Conservation (phyloP, 1,140 invertebrate genomes). For the Neodiprion virginianus region DNA sequence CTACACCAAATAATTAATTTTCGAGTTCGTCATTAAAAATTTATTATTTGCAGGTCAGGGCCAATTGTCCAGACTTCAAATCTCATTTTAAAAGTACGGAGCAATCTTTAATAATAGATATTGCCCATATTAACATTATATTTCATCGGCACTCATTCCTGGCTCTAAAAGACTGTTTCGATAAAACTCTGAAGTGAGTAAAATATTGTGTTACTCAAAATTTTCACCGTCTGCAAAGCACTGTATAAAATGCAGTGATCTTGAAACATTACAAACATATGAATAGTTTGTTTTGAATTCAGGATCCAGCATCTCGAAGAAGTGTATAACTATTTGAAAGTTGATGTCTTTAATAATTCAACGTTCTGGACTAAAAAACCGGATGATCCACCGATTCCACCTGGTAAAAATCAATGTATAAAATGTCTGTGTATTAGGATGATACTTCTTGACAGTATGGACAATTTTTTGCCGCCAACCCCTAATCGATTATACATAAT, state of each 20-base stretch:
- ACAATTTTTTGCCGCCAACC: background rate
- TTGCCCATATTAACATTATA: slow-evolving; percentile 70
- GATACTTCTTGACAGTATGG: background rate
- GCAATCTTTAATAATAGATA: slow-evolving; percentile 76
- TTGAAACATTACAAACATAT: slow-evolving; percentile 17
- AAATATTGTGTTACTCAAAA: too few relatives aligned
- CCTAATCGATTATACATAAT: background rate
- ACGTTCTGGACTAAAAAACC: slow-evolving; percentile 48
- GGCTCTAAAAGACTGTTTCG: slow-evolving; percentile 67
- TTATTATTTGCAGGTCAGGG: slow-evolving; percentile 66
- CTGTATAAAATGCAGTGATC: slow-evolving; percentile 30
- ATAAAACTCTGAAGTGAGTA: slow-evolving; percentile 51
- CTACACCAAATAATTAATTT: slow-evolving; percentile 17
- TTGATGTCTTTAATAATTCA: slow-evolving; percentile 28
- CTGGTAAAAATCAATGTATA: slow-evolving; percentile 46
- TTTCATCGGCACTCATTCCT: slow-evolving; percentile 78
- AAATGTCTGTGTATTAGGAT: background rate
- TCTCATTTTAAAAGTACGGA: slow-evolving; percentile 83
- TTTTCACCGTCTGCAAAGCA: slow-evolving; percentile 1
- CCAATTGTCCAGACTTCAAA: slow-evolving; percentile 84
- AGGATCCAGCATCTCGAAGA: slow-evolving; percentile 39
- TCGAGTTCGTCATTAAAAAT: slow-evolving; percentile 9
- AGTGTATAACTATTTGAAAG: slow-evolving; percentile 32
- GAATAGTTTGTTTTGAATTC: slow-evolving; percentile 25
- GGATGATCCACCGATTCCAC: slow-evolving; percentile 73